phyloP scores from a whole-genome alignment of 2,113 vertebrate genomes.

The Erinaceus europaeus region DNA sequence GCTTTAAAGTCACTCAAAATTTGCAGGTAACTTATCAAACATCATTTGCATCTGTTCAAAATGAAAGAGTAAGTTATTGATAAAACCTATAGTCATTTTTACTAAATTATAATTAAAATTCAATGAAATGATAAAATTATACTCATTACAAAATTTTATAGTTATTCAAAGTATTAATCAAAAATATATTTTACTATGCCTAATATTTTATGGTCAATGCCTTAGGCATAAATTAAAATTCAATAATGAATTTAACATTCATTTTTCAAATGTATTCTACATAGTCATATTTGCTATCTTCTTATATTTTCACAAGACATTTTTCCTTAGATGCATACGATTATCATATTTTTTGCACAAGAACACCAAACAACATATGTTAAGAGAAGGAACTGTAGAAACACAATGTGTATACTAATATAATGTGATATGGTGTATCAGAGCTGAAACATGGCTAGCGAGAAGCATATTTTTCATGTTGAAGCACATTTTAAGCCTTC shows the following conservation, averaged over 20 bases:
- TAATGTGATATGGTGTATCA: not conserved
- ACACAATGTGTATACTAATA: not conserved
- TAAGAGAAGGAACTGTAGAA: not conserved
- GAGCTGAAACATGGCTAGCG: not conserved
- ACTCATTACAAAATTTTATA: not conserved
- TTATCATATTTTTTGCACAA: not conserved
- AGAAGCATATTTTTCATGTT: not conserved
- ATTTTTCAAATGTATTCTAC: not conserved
- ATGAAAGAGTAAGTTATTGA: not conserved
- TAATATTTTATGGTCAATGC: not conserved
- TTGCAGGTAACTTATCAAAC: not conserved
- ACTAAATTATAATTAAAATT: constrained; percentile 8
- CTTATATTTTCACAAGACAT: not conserved
- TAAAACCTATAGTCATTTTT: not conserved
- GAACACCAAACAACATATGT: constrained; percentile 19
- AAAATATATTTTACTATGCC: not conserved
- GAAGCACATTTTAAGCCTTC: not conserved
- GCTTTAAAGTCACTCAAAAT: not conserved
- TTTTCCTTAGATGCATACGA: not conserved
- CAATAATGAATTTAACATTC: constrained; percentile 2
- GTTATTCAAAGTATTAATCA: not conserved
- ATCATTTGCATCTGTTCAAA: not conserved
- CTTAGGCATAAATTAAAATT: not conserved
- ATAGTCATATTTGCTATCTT: not conserved
- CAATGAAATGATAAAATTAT: not conserved